Percentiles rank a stretch among this genome's conserved stretches.
Evolutionary conservation across 1,140 invertebrate species (phyloP).

Genomic region (Danaus plexippus): DNA sequence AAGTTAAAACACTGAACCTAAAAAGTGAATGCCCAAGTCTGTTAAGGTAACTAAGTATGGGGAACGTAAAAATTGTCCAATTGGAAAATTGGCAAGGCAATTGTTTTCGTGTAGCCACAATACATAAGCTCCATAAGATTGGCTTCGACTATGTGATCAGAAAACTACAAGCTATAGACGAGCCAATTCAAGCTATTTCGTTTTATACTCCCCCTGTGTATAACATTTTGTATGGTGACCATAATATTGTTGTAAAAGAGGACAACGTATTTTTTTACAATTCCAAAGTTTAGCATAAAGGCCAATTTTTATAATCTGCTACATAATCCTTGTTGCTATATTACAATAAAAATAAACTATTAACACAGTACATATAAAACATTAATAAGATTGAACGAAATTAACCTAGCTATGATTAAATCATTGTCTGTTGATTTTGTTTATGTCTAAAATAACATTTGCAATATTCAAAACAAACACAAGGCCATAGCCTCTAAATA

Average conservation of each 20-base stretch:
- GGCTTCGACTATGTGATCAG: slow-evolving; percentile 25
- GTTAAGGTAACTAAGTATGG: no score
- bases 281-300: background rate
- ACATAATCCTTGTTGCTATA: background rate
- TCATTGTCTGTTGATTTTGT: no score
- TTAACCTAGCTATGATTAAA: no score
- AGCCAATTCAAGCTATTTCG: slow-evolving; percentile 28
- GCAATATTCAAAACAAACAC: no score
- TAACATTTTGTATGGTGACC: slow-evolving; percentile 16
- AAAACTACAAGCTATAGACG: slow-evolving; percentile 26
- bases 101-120: no score
- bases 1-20: no score
- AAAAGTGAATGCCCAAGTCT: no score
- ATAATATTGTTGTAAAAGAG: slow-evolving; percentile 1
- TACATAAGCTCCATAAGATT: slow-evolving; percentile 10
- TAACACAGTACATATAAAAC: background rate
- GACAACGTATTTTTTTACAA: background rate
- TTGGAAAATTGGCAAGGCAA: no score
- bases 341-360: background rate
- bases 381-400: slow-evolving; percentile 6
- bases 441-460: no score
- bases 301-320: background rate
- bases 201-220: slow-evolving; percentile 29
- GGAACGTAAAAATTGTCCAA: no score
- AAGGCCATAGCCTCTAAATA: no score